A percentile compares a stretch with the other conserved stretches of the same genome.
Evolutionary conservation across 2,113 vertebrate species (phyloP).

Genomic region (Salvelinus alpinus): DNA sequence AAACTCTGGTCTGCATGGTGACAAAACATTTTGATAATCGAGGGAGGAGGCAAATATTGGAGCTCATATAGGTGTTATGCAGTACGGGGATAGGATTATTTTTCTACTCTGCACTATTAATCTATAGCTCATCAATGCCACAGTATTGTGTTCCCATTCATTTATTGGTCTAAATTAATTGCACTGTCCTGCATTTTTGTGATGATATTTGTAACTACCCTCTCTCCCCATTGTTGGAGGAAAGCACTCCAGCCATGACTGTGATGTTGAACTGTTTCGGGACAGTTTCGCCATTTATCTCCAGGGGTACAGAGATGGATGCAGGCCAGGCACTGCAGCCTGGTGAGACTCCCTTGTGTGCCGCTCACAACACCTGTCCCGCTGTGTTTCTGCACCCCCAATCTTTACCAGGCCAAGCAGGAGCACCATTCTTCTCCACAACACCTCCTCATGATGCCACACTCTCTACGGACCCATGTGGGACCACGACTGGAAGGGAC

Average conservation of each 20-base stretch:
- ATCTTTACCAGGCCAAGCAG: constrained; percentile 78
- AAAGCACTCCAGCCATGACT: constrained; percentile 45
- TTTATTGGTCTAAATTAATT: constrained; percentile 68
- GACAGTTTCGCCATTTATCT: constrained; percentile 71
- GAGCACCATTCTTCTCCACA: constrained; percentile 61
- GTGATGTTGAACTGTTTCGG: constrained; percentile 64
- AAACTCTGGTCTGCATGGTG: constrained; percentile 66
- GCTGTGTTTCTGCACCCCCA: constrained; percentile 65
- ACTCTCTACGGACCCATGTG: constrained; percentile 40
- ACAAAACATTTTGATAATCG: constrained; percentile 66
- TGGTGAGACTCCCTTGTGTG: constrained; percentile 66
- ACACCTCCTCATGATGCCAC: constrained; percentile 35
- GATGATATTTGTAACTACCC: constrained; percentile 63
- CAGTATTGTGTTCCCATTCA: constrained; percentile 56
- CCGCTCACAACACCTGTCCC: constrained; percentile 67
- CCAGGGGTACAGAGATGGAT: constrained; percentile 74
- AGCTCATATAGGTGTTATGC: constrained; percentile 45
- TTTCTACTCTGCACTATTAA: constrained; percentile 60
- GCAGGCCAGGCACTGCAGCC: constrained; percentile 62
- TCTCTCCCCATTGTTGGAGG: constrained; percentile 56
- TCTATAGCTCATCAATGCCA: constrained; percentile 52
- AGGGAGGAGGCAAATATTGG: constrained; percentile 57
- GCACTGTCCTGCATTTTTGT: constrained; percentile 61
- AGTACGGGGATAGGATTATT: constrained; percentile 48
- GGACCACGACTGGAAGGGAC: constrained; percentile 34